phyloP scores from a whole-genome alignment of 2,888 invertebrate genomes.

The Palloptera scutellata region DNA sequence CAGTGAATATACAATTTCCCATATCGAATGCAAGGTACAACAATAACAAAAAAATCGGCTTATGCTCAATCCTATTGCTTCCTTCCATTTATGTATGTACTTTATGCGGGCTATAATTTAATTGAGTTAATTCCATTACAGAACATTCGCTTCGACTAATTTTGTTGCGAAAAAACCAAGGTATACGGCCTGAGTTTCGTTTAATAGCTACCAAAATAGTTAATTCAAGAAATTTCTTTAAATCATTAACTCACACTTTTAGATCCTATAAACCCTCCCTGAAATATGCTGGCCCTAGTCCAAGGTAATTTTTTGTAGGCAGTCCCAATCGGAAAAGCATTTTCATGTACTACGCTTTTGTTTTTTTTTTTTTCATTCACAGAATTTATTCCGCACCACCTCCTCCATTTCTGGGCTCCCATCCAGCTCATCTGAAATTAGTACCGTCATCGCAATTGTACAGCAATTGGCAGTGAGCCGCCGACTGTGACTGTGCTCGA shows the following conservation, averaged over 20 bases:
- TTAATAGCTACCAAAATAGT: no score
- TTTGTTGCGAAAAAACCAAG: conserved; percentile 53
- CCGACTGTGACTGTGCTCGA: no score
- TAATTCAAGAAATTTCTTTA: no score
- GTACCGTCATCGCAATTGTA: conserved; percentile 47
- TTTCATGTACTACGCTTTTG: conserved; percentile 2
- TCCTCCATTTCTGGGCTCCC: conserved; percentile 46
- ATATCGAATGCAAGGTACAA: conserved; percentile 18
- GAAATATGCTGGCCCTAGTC: conserved; percentile 12
- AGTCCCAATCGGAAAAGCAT: not conserved
- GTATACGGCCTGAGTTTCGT: conserved; percentile 11
- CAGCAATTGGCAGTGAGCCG: conserved; percentile 46
- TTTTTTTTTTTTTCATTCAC: no score
- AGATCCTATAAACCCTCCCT: conserved; percentile 15
- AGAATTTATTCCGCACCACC: conserved; percentile 45
- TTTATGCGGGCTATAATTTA: no score
- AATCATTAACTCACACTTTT: not conserved
- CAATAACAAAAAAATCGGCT: no score
- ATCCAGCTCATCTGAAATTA: conserved; percentile 47
- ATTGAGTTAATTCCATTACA: conserved; percentile 27
- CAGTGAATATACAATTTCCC: conserved; percentile 16
- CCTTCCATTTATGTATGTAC: not conserved
- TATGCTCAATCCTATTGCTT: no score
- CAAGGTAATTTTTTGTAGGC: conserved; percentile 11
- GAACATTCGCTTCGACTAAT: conserved; percentile 49